Conservation (phyloP, 2,888 invertebrate genomes). For the Mylabris sibirica region DNA sequence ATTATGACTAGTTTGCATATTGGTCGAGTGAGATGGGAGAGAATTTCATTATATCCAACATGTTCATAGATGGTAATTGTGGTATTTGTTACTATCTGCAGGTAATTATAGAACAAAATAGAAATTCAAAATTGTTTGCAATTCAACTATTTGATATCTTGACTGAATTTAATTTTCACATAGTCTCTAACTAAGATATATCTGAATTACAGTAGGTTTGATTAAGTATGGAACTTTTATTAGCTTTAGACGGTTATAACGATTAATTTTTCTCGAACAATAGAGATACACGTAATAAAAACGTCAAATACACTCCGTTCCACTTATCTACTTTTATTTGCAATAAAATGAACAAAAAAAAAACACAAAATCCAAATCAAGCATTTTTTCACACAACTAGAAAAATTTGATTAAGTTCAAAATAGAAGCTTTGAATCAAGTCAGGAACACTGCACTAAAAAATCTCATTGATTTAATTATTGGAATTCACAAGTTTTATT, state of each 20-base stretch:
- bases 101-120: constrained; percentile 1
- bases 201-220: neutral
- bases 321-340: neutral
- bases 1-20: too few species aligned
- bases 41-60: constrained; percentile 15
- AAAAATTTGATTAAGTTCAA: neutral
- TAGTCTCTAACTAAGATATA: neutral
- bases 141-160: neutral
- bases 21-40: too few species aligned
- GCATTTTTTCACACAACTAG: neutral
- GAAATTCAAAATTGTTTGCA: constrained; percentile 1
- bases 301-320: neutral
- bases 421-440: neutral
- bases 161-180: neutral
- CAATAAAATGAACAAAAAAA: neutral
- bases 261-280: neutral
- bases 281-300: neutral
- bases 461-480: neutral
- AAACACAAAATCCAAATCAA: neutral
- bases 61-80: constrained; percentile 11
- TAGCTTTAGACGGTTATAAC: too few species aligned
- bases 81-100: neutral
- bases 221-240: neutral
- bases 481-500: neutral
- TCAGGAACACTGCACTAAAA: neutral